Percentiles rank a stretch among this genome's conserved stretches.
Conservation (phyloP, 2,888 invertebrate species). For the Drymonia ruficornis region DNA sequence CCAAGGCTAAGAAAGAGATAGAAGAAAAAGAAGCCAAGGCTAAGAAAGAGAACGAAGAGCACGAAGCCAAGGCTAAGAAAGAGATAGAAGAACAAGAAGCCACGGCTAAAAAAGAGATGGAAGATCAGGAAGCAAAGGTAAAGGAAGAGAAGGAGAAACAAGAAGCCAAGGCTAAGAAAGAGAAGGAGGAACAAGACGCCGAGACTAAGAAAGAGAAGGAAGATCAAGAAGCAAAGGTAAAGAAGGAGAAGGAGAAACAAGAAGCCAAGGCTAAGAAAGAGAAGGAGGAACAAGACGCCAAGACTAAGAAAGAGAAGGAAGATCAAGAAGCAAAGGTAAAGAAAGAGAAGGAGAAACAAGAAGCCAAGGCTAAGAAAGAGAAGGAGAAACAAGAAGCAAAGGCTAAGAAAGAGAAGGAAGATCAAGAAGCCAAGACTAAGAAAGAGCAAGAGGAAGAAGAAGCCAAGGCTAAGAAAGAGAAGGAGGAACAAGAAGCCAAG, state of each 20-base stretch:
- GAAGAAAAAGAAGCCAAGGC: background rate
- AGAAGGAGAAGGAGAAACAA: constrained; percentile 9
- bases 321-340: background rate
- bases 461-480: background rate
- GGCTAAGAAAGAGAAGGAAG: background rate
- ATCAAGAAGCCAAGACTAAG: background rate
- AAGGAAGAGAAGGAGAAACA: constrained; percentile 7
- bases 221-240: constrained; percentile 14
- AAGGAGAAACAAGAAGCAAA: constrained; percentile 2
- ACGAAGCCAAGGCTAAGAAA: background rate
- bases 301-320: background rate
- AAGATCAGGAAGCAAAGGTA: constrained; percentile 10
- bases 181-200: constrained; percentile 15
- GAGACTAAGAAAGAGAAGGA: constrained; percentile 7
- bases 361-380: constrained; percentile 1
- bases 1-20: background rate
- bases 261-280: background rate
- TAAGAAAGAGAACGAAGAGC: constrained; percentile 6
- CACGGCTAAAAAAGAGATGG: constrained; percentile 7
- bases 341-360: constrained; percentile 5
- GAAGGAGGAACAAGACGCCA: constrained; percentile 17
- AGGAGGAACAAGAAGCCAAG: background rate
- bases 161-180: constrained; percentile 9
- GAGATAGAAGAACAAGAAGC: background rate
- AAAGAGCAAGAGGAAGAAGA: background rate